Conservation (phyloP, 2,113 vertebrate genomes). For the Lophochroa leadbeateri region DNA sequence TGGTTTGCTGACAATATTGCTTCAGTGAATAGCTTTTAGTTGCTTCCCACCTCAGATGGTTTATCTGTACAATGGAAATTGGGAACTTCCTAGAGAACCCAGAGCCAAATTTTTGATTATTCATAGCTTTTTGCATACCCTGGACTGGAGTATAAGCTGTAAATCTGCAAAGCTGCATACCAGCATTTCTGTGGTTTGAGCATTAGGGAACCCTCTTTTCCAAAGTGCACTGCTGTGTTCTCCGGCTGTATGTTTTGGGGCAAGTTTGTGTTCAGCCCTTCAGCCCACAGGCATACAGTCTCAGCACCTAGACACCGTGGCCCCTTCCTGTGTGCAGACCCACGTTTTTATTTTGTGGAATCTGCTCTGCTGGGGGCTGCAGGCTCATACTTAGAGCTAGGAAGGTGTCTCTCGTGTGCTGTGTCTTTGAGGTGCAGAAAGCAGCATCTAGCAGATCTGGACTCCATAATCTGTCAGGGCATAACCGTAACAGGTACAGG, state of each 20-base stretch:
- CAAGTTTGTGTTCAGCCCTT: neutral
- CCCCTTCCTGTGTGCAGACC: neutral
- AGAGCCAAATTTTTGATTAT: neutral
- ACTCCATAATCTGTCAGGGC: accelerated
- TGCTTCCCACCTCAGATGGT: neutral
- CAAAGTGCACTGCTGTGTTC: neutral
- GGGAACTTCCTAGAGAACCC: neutral
- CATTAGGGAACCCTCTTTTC: neutral
- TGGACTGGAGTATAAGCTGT: neutral
- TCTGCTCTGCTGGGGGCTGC: neutral
- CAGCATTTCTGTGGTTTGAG: conserved; percentile 1
- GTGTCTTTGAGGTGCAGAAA: neutral
- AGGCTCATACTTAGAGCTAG: neutral
- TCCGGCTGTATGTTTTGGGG: neutral
- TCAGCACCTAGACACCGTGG: neutral
- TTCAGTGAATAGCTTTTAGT: neutral
- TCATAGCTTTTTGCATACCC: neutral
- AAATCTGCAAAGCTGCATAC: neutral
- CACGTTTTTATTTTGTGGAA: neutral
- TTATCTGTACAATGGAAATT: neutral
- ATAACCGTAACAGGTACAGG: neutral
- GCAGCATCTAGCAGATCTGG: neutral
- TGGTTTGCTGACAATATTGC: neutral
- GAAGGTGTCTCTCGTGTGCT: accelerated
- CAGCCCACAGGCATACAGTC: neutral